Evolutionary conservation across 2,113 vertebrate genomes (phyloP), one percentile per base, ranked within the genome.

Genomic region (Chaetorhynchus papuensis): DNA sequence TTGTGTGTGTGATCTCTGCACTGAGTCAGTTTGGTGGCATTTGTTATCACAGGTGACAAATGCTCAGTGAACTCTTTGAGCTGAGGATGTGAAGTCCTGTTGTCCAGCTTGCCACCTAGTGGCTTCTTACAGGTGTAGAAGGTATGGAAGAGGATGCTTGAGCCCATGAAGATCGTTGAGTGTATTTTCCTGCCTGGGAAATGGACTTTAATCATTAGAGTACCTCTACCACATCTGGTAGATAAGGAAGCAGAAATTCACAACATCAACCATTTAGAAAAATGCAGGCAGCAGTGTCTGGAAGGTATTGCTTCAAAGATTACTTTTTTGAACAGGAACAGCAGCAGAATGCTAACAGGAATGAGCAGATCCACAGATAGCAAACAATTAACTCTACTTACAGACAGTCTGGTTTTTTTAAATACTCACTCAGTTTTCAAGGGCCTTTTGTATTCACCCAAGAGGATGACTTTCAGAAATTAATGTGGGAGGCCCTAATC

Each of bases 81-180:
- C 53, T 16, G 30, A 6, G 5, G 31, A 35, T 37, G 45, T 0
- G 0, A 53, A 54, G 87, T 83, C 70, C 1, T 5, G 61, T 20
- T 89, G 91, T 59, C 42, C 87, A 80, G 91, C 42, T 93, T 91
- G 96, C 91, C 94, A 95, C 70, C 95, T 96, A 93, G 81, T 66
- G 96, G 95, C 27, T 80, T 65, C 54, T 54, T 65, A 22, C 54
- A 33, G 42, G 13, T 35, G 66, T 4, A 47, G 60, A 57, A 59
- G 27, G 28, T 18, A 35, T 2, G 41, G 64, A 60, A 60, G 33
- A 81, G n/a, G 52, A 75, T 64, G 61, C 37, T 41, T 19, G 19
- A 66, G 56, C 44, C 49, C 31, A 15, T 15, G 28, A 78, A 89
- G 30, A 72, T 49, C 7, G 54, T 69, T 39, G 11, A 5, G 15